A percentile compares a stretch with the other conserved stretches of the same genome.
These are phyloP conservation scores for Parus major DNA, from an alignment of 2,113 vertebrate species.

Conservation along the genomic window DNA sequence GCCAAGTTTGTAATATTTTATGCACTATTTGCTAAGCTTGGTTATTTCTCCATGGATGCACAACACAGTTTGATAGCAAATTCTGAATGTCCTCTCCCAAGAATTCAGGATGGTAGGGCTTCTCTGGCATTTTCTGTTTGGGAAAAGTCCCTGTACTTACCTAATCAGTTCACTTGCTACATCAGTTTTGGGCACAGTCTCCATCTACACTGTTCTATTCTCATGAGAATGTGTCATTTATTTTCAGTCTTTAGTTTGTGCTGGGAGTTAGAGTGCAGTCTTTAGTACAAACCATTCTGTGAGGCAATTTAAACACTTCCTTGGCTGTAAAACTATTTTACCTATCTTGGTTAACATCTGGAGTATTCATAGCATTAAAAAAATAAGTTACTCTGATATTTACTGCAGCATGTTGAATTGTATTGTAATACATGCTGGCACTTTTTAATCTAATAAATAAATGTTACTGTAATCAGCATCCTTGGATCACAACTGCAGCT, in stretches of 20 bases:
- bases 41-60: background rate
- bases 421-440: background rate
- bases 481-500: background rate
- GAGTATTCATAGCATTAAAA: background rate
- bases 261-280: background rate
- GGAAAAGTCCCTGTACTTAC: background rate
- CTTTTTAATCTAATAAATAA: background rate
- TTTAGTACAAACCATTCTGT: background rate
- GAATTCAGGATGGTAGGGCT: background rate
- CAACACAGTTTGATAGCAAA: background rate
- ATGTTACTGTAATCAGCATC: background rate
- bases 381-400: background rate
- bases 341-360: background rate
- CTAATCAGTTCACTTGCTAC: background rate
- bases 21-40: constrained; percentile 9
- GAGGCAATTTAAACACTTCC: constrained; percentile 10
- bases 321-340: background rate
- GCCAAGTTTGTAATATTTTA: constrained; percentile 27
- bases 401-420: background rate
- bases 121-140: background rate
- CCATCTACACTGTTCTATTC: background rate
- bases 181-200: background rate
- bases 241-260: background rate
- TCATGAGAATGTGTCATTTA: background rate
- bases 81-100: background rate